phyloP scores from a whole-genome alignment of 2,113 vertebrate species.

The Heterochromis multidens region DNA sequence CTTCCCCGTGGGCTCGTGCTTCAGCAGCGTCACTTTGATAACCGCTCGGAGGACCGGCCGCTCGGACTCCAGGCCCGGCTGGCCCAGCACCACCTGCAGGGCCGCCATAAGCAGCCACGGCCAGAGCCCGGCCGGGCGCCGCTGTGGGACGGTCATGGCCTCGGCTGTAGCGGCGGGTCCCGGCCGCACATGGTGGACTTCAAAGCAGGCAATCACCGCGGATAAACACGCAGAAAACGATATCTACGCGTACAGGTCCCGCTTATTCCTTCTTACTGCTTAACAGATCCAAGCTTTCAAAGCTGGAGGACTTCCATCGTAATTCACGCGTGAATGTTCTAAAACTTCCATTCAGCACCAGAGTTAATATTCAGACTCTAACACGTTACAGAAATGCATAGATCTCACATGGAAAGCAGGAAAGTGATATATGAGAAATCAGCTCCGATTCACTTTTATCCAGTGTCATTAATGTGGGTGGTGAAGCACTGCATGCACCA shows the following conservation, averaged over 20 bases:
- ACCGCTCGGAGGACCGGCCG: constrained; percentile 82
- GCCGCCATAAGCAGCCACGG: constrained; percentile 94
- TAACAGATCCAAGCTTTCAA: constrained; percentile 37
- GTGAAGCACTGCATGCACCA: constrained; percentile 13
- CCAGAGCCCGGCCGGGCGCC: constrained; percentile 94
- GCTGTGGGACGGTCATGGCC: constrained; percentile 94
- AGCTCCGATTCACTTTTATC: constrained; percentile 38
- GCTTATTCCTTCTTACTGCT: neutral
- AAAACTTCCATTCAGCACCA: constrained; percentile 38
- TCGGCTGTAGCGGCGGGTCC: constrained; percentile 85
- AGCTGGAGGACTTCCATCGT: constrained; percentile 28
- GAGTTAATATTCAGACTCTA: constrained; percentile 26
- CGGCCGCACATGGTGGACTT: constrained; percentile 89
- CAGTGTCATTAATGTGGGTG: constrained; percentile 55
- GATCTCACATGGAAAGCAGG: neutral
- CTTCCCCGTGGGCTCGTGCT: constrained; percentile 81
- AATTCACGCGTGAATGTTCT: constrained; percentile 23
- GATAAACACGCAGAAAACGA: neutral
- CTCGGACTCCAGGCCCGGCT: constrained; percentile 84
- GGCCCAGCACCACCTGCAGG: constrained; percentile 87
- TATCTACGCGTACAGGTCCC: neutral
- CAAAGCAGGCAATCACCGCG: constrained; percentile 68
- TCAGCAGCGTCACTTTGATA: constrained; percentile 89
- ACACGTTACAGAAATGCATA: neutral
- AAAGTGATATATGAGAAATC: neutral